Conservation (phyloP, 2,888 invertebrate genomes). For the Anticlea derivata region DNA sequence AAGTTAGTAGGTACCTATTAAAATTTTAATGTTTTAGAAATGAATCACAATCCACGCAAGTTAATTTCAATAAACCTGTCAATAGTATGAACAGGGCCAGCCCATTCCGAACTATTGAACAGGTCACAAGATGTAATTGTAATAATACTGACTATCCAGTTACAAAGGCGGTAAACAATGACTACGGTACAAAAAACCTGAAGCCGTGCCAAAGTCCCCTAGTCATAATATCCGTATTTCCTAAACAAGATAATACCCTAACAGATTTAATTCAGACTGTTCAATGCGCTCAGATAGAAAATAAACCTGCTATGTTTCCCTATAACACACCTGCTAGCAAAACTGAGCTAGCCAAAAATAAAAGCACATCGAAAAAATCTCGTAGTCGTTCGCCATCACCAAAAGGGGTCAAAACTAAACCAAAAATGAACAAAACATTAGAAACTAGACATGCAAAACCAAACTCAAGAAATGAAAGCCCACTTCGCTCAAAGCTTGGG, state of each 20-base stretch:
- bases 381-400: conserved; percentile 17
- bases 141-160: conserved; percentile 19
- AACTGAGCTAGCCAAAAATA: conserved; percentile 22
- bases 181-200: conserved; percentile 28
- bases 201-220: conserved; percentile 55
- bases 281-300: conserved; percentile 7
- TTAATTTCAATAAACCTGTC: conserved; percentile 48
- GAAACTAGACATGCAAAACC: conserved; percentile 1
- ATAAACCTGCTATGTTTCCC: not conserved
- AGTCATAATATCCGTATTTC: conserved; percentile 73
- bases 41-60: conserved; percentile 63
- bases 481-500: not conserved
- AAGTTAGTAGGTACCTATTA: too few species aligned
- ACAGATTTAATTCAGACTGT: conserved; percentile 8
- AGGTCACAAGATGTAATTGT: conserved; percentile 53
- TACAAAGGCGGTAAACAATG: conserved; percentile 26
- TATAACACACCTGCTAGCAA: not conserved
- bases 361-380: conserved; percentile 14
- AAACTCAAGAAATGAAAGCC: conserved; percentile 3
- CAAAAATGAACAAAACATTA: conserved; percentile 2
- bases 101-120: conserved; percentile 38
- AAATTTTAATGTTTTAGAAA: conserved; percentile 35
- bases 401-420: conserved; percentile 25
- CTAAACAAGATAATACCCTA: conserved; percentile 45
- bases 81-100: conserved; percentile 9